Evolutionary conservation across 2,888 invertebrate species (phyloP), one percentile per base, ranked within the genome.

Genomic region (Ditylenchus weischeri): DNA sequence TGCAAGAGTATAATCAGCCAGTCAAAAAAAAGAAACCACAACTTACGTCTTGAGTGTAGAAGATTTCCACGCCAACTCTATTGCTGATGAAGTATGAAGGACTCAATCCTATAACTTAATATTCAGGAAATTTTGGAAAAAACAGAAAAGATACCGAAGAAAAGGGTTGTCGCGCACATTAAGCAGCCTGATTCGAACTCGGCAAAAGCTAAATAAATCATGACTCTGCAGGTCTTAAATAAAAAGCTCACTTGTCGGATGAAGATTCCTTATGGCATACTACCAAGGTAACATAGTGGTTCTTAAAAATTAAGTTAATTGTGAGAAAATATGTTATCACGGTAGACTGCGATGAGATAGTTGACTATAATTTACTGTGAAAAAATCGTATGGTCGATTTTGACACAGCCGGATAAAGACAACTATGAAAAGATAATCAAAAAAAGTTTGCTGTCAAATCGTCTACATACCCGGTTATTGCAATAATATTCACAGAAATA

Each of bases 401-500:
- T 50, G 21, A 18, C 21, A 6, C 6, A 50, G 50, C 3, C 5
- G 29, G 29, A 29, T 29, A 29, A 50, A 4, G 2, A 2, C 18
- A 18, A 21, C 6, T 15, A 19, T 60, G 58, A 57, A 19, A 13
- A 64, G 21, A 48, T 15, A 54, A 15, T 62, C n/a, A 15, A 13
- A 23, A 63, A 13, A n/a, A n/a, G 0, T 35, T 23, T 21, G 13
- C 21, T 19, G 4, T 21, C 21, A 15, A 74, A 35, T 43, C 57
- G n/a, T 43, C 3, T 2, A 54, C 21, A 2, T 54, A 54, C 54
- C 54, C 3, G 43, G 13, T 15, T 10, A 43, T 81, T 81, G 72
- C 84, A 84, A 73, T 84, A 84, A 73, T 83, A 84, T 68, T 84
- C 84, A n/a, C 80, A 76, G 66, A 84, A 84, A 66, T 84, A 84